phyloP scores from a whole-genome alignment of 2,888 invertebrate species.

The Suillia variegata region DNA sequence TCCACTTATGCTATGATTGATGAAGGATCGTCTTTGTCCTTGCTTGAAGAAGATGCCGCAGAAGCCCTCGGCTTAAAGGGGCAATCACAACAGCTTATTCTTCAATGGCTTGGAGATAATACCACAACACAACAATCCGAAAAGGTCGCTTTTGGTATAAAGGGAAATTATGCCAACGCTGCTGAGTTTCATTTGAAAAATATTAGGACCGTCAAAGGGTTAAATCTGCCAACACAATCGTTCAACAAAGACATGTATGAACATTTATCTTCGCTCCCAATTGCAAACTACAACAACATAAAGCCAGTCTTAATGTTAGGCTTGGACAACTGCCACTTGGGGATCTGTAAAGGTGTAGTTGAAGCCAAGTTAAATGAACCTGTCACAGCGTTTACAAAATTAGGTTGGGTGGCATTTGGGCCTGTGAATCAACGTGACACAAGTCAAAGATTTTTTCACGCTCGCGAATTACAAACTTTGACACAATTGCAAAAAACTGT shows the following conservation, averaged over 20 bases:
- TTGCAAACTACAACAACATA: no score
- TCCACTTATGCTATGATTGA: neutral
- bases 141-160: neutral
- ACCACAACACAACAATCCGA: slow-evolving; percentile 14
- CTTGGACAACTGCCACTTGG: neutral
- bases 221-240: neutral
- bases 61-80: neutral
- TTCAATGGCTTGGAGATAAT: slow-evolving; percentile 21
- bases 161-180: neutral
- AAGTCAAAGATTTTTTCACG: neutral
- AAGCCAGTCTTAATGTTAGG: neutral
- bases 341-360: neutral
- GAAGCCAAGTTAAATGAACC: neutral
- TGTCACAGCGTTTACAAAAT: neutral
- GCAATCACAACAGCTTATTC: neutral
- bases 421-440: neutral
- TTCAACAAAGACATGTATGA: neutral
- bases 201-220: neutral
- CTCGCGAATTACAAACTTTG: neutral
- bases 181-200: neutral
- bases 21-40: neutral
- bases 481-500: slow-evolving; percentile 13
- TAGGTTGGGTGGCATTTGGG: neutral
- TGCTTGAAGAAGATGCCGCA: neutral
- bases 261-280: neutral